phyloP scores from a whole-genome alignment of 2,797 vertebrate species.

The Leptatherina wallacei region DNA sequence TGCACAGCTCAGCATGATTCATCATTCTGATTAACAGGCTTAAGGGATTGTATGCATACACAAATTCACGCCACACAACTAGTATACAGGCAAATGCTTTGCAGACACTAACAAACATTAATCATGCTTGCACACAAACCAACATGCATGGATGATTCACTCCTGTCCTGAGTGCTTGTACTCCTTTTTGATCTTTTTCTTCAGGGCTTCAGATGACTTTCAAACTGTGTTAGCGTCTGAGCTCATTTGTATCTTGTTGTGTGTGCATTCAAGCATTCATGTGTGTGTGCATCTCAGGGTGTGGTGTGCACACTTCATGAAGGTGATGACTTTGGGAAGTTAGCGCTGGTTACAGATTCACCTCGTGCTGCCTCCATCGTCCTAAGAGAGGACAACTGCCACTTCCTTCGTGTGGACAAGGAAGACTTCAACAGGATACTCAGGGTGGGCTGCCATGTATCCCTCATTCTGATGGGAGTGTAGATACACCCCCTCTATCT shows the following conservation, averaged over 20 bases:
- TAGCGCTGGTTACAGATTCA: constrained; percentile 95
- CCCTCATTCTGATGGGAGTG: background rate
- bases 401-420: constrained; percentile 97
- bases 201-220: constrained; percentile 22
- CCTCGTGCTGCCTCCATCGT: constrained; percentile 96
- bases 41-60: constrained; percentile 44
- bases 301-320: constrained; percentile 97
- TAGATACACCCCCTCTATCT: background rate
- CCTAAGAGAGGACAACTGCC: constrained; percentile 95
- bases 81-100: constrained; percentile 18
- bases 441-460: constrained; percentile 81
- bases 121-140: constrained; percentile 12
- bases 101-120: background rate
- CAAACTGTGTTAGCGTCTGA: constrained; percentile 24
- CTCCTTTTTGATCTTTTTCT: constrained; percentile 16
- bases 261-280: constrained; percentile 5
- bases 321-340: constrained; percentile 97
- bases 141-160: constrained; percentile 36
- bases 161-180: constrained; percentile 6
- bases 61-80: constrained; percentile 39
- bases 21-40: constrained; percentile 60
- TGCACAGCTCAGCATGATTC: constrained; percentile 63
- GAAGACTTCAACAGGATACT: constrained; percentile 98
- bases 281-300: constrained; percentile 80
- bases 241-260: constrained; percentile 16